Evolutionary conservation across 2,113 vertebrate species (phyloP).

Genomic region (Cyprinodon brontotheroides): DNA sequence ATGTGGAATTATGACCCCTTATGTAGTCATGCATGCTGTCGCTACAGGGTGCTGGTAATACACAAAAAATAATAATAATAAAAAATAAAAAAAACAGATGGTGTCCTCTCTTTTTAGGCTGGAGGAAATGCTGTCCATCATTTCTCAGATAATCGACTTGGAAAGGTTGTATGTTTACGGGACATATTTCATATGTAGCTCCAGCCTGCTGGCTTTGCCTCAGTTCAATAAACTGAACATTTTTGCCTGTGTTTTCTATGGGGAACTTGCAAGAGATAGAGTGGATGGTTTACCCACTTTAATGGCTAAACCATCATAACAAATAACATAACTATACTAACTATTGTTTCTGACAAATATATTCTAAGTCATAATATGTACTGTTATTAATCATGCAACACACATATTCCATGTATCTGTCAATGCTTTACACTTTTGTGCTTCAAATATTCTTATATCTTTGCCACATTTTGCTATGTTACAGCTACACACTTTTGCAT

Average conservation of each 20-base stretch:
- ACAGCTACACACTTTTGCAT: too few species aligned
- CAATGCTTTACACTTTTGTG: too few species aligned
- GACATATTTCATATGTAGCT: not conserved
- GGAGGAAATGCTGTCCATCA: constrained; percentile 8
- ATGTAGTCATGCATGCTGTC: not conserved
- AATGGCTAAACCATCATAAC: not conserved
- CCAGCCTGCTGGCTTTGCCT: not conserved
- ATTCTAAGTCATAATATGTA: too few species aligned
- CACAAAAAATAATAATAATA: too few species aligned
- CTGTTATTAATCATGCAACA: too few species aligned
- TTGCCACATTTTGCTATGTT: too few species aligned
- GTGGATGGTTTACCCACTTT: not conserved
- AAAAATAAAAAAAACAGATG: not conserved
- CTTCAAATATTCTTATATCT: too few species aligned
- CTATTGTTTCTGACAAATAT: too few species aligned
- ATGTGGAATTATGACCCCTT: not conserved
- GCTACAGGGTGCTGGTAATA: not conserved
- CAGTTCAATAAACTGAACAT: not conserved
- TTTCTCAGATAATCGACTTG: constrained; percentile 1
- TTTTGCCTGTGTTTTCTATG: not conserved
- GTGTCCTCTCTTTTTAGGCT: not conserved
- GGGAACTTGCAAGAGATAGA: not conserved
- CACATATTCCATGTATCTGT: too few species aligned
- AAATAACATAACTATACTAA: not conserved
- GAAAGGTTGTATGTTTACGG: not conserved